Base-by-base conservation (phyloP, 2,888 invertebrate genomes). In the Cephus rjabovi region DNA sequence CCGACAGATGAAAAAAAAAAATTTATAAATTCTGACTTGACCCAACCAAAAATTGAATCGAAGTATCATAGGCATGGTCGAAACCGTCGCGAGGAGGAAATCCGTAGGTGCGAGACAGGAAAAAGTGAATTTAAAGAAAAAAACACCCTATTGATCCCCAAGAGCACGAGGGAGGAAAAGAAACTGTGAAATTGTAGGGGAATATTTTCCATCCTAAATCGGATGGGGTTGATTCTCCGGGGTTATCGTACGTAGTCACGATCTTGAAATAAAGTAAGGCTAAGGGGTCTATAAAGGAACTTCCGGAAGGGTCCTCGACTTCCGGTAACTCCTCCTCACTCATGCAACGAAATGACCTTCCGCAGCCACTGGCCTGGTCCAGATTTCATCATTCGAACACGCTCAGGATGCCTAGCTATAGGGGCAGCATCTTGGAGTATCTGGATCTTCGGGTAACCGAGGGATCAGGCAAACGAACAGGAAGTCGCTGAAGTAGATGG, bases 191-290 rank as follows among this genome's bases (percentile, higher is more conserved):
- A 77, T 80, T 56, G 78, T 31, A 34, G 34, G 78, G 56, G 33
- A 73, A 78, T 79, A 75, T 79, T 77, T 78, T 79, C 37, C 75
- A 56, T 34, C 68, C 76, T 33, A 75, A 71, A 78, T 78, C 75
- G 78, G 70, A 75, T 68, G 73, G 34, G 35, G 73, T 11, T 73
- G 73, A 78, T 78, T 76, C 78, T 73, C 73, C 35, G 78, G 78
- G 76, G 76, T 56, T 34, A 76, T 78, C 69, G 31, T 4, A 71
- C 71, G 75, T 71, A 75, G 69, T 74, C 76, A 78, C 75, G 73
- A 15, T 73, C 30, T 11, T 69, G 76, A 76, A 76, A 78, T 78
- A 76, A 76, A 76, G 37, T 78, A 76, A 76, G 35, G 73, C 73
- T 34, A 11, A 71, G 31, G 71, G 2, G 31, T 31, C 34, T 11